A percentile compares a stretch with the other conserved stretches of the same genome.
phyloP scores from a whole-genome alignment of 2,888 invertebrate species.

The Limnephilus marmoratus region DNA sequence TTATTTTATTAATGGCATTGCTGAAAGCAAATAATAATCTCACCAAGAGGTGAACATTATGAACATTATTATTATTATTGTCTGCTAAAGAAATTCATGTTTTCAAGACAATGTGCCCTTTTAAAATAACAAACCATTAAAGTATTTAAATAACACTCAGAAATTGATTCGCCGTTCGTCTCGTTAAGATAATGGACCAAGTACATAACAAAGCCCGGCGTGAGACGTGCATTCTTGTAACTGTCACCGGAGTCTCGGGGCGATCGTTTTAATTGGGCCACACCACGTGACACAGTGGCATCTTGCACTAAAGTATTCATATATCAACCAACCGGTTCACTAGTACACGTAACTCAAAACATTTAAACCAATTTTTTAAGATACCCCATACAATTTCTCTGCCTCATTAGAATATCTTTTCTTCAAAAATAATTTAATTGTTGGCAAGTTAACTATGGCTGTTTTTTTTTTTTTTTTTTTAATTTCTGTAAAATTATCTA shows the following conservation, averaged over 20 bases:
- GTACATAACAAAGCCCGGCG: not conserved
- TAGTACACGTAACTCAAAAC: not conserved
- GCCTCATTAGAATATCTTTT: not conserved
- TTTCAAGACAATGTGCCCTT: not conserved
- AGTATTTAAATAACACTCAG: not conserved
- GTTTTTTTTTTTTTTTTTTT: no score
- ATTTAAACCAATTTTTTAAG: not conserved
- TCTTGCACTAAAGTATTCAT: not conserved
- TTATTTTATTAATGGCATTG: no score
- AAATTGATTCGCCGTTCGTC: slow-evolving; percentile 4
- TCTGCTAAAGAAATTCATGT: not conserved
- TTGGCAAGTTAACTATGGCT: not conserved
- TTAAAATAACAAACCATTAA: not conserved
- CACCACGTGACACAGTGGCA: not conserved
- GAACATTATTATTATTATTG: no score
- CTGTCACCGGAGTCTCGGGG: not conserved
- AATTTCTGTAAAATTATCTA: no score
- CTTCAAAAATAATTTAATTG: not conserved
- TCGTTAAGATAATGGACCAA: slow-evolving; percentile 13
- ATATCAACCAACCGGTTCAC: not conserved
- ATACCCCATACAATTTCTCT: not conserved
- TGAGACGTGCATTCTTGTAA: not conserved
- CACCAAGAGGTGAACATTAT: no score
- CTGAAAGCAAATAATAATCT: no score
- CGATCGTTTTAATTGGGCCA: slow-evolving; percentile 14